These are phyloP conservation scores for Oryzias javanicus DNA, from an alignment of 2,113 vertebrate species.

Conservation along the genomic window DNA sequence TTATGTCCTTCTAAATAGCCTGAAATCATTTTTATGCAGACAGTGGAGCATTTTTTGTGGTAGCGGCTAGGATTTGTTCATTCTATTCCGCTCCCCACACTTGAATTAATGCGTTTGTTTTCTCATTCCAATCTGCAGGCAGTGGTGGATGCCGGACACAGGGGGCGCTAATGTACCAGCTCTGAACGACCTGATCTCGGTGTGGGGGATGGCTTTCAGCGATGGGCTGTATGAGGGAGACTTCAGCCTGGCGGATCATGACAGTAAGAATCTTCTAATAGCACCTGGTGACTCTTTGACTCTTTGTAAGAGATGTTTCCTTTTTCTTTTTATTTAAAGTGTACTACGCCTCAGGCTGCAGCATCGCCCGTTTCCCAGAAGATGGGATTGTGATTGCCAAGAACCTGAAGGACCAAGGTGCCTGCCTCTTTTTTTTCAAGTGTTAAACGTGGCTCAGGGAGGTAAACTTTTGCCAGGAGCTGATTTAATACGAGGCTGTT, in stretches of 20 bases:
- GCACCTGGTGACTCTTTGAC: no score
- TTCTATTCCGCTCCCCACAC: background rate
- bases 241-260: slow-evolving; percentile 92
- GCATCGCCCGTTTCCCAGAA: slow-evolving; percentile 94
- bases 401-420: slow-evolving; percentile 98
- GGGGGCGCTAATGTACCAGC: slow-evolving; percentile 97
- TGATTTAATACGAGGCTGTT: background rate
- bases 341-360: slow-evolving; percentile 98
- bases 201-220: slow-evolving; percentile 98
- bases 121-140: slow-evolving; percentile 70
- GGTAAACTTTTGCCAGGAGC: slow-evolving; percentile 10
- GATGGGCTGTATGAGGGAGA: slow-evolving; percentile 97
- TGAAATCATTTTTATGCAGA: no score
- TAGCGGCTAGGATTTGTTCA: background rate
- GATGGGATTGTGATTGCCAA: slow-evolving; percentile 95
- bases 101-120: background rate
- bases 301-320: background rate
- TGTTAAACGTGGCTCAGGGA: slow-evolving; percentile 3
- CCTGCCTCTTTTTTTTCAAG: slow-evolving; percentile 1
- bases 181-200: slow-evolving; percentile 93
- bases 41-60: background rate
- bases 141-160: slow-evolving; percentile 99
- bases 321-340: slow-evolving; percentile 71
- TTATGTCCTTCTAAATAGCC: no score
- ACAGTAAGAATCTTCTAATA: slow-evolving; percentile 82